These are phyloP conservation scores for Disparrhopalites patrizii DNA, from an alignment of 2,888 invertebrate genomes.

Conservation along the genomic window DNA sequence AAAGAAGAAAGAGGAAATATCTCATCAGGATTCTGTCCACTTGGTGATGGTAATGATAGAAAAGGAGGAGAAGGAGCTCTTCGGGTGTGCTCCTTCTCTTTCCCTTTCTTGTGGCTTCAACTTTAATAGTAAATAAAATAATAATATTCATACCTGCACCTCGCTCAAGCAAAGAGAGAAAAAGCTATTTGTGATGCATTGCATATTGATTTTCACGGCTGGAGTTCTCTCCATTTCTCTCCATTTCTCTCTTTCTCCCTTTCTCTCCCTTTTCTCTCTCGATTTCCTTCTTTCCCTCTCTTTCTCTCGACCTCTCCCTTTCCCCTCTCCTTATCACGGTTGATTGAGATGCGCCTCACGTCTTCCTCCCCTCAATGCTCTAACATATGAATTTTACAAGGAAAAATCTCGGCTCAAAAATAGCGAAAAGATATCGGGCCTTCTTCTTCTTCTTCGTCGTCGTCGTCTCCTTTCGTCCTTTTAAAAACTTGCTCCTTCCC, in stretches of 20 bases:
- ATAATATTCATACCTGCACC: constrained; percentile 26
- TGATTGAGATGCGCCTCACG: constrained; percentile 44
- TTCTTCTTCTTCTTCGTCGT: background rate
- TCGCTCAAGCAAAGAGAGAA: constrained; percentile 5
- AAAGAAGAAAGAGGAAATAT: constrained; percentile 6
- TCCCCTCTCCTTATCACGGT: constrained; percentile 24
- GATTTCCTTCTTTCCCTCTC: too few species aligned
- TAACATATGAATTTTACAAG: constrained; percentile 35
- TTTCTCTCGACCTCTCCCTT: too few species aligned
- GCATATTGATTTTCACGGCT: constrained; percentile 45
- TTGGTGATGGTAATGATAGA: constrained; percentile 25
- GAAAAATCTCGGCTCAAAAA: too few species aligned
- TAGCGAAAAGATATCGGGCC: too few species aligned
- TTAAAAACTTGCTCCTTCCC: background rate
- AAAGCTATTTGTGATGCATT: constrained; percentile 43
- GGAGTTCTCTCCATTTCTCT: too few species aligned
- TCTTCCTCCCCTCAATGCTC: constrained; percentile 27
- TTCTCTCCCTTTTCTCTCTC: too few species aligned
- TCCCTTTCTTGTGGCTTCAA: background rate
- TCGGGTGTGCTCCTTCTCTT: background rate
- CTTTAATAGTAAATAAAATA: constrained; percentile 20
- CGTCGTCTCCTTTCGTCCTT: background rate
- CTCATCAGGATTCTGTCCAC: constrained; percentile 30
- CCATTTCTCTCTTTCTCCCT: too few species aligned
- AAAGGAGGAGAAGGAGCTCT: background rate